Percentiles rank a stretch among this genome's conserved stretches.
Evolutionary conservation across 2,113 vertebrate species (phyloP).

Genomic region (Manacus vitellinus): DNA sequence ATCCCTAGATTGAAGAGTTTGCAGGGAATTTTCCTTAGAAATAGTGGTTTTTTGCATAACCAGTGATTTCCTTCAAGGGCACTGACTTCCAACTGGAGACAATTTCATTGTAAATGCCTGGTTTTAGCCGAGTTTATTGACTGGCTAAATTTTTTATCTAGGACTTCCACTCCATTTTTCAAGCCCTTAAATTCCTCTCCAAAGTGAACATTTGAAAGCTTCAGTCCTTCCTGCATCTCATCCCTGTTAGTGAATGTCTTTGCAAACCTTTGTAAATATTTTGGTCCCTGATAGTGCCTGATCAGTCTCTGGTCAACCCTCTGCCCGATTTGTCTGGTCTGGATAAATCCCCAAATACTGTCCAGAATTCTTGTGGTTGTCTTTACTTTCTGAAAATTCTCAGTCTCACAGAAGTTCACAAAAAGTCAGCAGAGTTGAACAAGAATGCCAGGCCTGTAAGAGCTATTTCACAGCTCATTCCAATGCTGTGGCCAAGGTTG

Average conservation of each 20-base stretch:
- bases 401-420: background rate
- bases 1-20: background rate
- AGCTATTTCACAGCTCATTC: background rate
- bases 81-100: background rate
- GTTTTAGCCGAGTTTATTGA: background rate
- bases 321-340: background rate
- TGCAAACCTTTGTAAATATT: background rate
- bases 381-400: background rate
- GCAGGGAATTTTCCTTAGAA: background rate
- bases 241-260: background rate
- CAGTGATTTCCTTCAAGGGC: background rate
- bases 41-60: background rate
- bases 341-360: background rate
- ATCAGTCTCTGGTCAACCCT: background rate
- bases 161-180: background rate
- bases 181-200: background rate
- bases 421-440: background rate
- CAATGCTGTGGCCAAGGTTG: background rate
- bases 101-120: background rate
- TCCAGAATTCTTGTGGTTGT: background rate
- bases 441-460: background rate
- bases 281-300: background rate
- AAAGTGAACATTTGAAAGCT: background rate
- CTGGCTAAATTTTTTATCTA: background rate
- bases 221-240: background rate